Percentiles rank a stretch among this genome's conserved stretches.
These are phyloP conservation scores for Drosophila lowei DNA, from an alignment of 1,140 invertebrate species.

Conservation along the genomic window DNA sequence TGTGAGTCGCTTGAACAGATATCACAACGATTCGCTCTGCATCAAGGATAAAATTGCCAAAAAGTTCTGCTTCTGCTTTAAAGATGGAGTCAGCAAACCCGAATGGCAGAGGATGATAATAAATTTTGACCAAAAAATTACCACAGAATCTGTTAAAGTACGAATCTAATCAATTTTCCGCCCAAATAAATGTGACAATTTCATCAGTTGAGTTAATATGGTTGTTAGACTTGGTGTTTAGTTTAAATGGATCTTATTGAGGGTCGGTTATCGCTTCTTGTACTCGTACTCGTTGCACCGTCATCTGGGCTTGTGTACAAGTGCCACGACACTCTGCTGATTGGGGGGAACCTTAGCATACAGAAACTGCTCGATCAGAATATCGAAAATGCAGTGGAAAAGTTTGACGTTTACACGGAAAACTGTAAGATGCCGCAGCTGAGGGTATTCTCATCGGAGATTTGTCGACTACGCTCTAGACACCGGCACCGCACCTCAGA, in stretches of 20 bases:
- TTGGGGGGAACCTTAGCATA: too few species aligned
- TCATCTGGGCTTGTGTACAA: too few species aligned
- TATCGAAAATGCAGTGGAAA: too few species aligned
- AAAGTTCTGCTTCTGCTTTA: conserved; percentile 82
- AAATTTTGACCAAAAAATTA: not conserved
- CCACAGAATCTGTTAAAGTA: not conserved
- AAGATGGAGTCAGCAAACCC: not conserved
- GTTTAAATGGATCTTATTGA: not conserved
- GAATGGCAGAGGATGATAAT: conserved; percentile 1
- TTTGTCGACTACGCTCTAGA: too few species aligned
- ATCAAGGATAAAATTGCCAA: conserved; percentile 83
- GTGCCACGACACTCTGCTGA: too few species aligned
- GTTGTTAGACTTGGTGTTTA: not conserved
- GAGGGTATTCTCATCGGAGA: too few species aligned
- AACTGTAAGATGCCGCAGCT: too few species aligned
- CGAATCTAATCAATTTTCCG: not conserved
- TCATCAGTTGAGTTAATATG: not conserved
- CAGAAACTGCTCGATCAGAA: too few species aligned
- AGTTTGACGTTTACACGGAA: too few species aligned
- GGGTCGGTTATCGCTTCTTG: not conserved
- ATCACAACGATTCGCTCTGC: conserved; percentile 84
- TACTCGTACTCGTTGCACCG: not conserved
- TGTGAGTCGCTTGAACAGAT: conserved; percentile 86
- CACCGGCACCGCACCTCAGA: too few species aligned
- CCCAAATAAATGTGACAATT: not conserved